Percentiles rank a stretch among this genome's conserved stretches.
These are phyloP conservation scores for Ectemnius lituratus DNA, from an alignment of 2,888 invertebrate species.

Conservation along the genomic window DNA sequence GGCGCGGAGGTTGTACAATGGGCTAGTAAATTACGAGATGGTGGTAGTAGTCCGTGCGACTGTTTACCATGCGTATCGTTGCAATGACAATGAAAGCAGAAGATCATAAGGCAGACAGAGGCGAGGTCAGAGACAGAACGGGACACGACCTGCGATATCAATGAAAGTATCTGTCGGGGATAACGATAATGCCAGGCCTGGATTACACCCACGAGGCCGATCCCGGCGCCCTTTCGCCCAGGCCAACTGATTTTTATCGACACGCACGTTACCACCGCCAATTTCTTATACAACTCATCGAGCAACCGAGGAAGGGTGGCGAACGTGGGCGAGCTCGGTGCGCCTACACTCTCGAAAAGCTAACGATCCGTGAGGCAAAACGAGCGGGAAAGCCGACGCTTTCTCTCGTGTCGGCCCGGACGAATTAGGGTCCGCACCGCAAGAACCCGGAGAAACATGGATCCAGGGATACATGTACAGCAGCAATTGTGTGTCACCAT, in stretches of 20 bases:
- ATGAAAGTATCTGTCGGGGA: conserved; percentile 54
- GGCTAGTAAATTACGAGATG: too few relatives aligned
- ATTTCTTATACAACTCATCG: conserved; percentile 55
- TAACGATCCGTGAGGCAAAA: conserved; percentile 48
- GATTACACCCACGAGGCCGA: conserved; percentile 55
- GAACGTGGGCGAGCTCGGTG: not conserved
- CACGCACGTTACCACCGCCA: conserved; percentile 45
- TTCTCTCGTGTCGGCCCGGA: not conserved
- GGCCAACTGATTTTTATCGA: conserved; percentile 67
- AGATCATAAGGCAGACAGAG: conserved; percentile 7
- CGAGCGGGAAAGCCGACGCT: conserved; percentile 21
- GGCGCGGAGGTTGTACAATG: too few relatives aligned
- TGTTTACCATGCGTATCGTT: conserved; percentile 15
- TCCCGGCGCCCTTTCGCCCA: conserved; percentile 51
- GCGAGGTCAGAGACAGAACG: conserved; percentile 21
- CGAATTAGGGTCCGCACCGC: conserved; percentile 41
- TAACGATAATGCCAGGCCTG: conserved; percentile 59
- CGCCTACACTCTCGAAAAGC: conserved; percentile 38
- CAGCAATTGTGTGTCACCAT: conserved; percentile 4
- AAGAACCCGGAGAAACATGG: conserved; percentile 24
- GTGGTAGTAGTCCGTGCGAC: conserved; percentile 25
- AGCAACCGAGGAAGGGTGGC: conserved; percentile 7
- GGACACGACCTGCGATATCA: conserved; percentile 42
- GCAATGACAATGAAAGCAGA: conserved; percentile 20
- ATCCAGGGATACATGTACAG: conserved; percentile 3